Evolutionary conservation across 1,140 invertebrate species (phyloP), one percentile per base, ranked within the genome.

Genomic region (Sogatella furcifera): DNA sequence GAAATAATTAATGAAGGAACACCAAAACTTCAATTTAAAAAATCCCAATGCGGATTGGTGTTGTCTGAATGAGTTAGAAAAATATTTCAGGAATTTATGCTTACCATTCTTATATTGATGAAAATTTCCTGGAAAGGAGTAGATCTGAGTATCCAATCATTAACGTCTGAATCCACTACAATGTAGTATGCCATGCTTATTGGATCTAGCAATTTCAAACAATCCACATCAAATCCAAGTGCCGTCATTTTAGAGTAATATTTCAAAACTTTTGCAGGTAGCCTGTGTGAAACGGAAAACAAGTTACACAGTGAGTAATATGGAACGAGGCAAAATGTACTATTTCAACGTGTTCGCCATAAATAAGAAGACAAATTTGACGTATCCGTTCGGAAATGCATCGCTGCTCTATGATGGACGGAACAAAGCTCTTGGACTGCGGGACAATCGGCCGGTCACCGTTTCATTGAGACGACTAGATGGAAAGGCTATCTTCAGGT

Each of bases 221-320:
- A 28, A 28, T 21, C 10, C 19, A 52, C 19, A 21, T 52, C 46
- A 52, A 17, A 49, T 49, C 11, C 4, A 49, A 5, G 8, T 8
- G 8, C 17, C 14, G 52, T 11, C 13, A 5, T 4, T 10, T 17
- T 24, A 17, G 19, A 53, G 52, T 53, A 53, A 53, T 53, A 11
- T 53, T 10, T 53, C 52, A 14, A 17, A 10, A 38, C 34, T 38
- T 38, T 62, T 62, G 24, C 58, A 67, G 21, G 75, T 81, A 21
- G 74, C 75, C 5, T 81, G 80, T 63, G 74, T 80, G 13, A 77
- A 76, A 3, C 71, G 72, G 10, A 75, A 75, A 61, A 80, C 77
- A 2, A 77, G 79, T 63, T 79, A 79, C 69, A 74, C 78, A 0
- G 70, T 82, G 19, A 74, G 76, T 67, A 76, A 80, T 62, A 64